phyloP scores from a whole-genome alignment of 2,797 vertebrate genomes.

The Alosa sapidissima region DNA sequence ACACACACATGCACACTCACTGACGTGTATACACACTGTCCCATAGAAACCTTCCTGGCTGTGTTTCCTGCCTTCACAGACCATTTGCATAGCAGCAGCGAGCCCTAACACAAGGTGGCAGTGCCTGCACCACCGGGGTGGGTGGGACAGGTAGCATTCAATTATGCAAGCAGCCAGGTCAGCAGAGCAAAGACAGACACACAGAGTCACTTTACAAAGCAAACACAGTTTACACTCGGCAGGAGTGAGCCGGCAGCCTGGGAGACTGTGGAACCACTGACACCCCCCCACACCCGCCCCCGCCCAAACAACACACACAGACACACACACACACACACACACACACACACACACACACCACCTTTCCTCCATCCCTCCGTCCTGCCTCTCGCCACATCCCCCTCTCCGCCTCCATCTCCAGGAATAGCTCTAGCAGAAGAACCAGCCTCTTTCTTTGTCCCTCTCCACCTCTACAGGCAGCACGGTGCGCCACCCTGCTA shows the following conservation, averaged over 20 bases:
- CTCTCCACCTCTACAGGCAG: slow-evolving; percentile 10
- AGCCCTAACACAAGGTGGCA: slow-evolving; percentile 63
- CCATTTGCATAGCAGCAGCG: slow-evolving; percentile 61
- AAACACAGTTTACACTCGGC: slow-evolving; percentile 54
- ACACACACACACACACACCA: neutral
- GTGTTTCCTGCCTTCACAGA: slow-evolving; percentile 60
- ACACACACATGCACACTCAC: neutral
- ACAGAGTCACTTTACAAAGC: slow-evolving; percentile 54
- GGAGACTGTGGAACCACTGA: slow-evolving; percentile 28
- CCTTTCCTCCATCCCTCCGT: neutral
- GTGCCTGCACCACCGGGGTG: slow-evolving; percentile 50
- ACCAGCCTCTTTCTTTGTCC: slow-evolving; percentile 1
- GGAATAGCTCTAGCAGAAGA: slow-evolving; percentile 14
- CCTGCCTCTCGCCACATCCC: neutral
- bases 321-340: slow-evolving; percentile 8
- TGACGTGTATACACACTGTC: neutral
- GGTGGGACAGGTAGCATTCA: slow-evolving; percentile 69
- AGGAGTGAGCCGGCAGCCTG: slow-evolving; percentile 35
- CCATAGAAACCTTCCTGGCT: slow-evolving; percentile 44
- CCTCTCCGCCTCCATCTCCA: neutral
- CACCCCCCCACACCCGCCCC: neutral
- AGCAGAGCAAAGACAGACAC: slow-evolving; percentile 45
- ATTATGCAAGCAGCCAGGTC: slow-evolving; percentile 51
- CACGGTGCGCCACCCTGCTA: slow-evolving; percentile 50
- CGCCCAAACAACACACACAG: neutral